Base-by-base conservation (phyloP, 2,113 vertebrate species). In the Percina caprodes region DNA sequence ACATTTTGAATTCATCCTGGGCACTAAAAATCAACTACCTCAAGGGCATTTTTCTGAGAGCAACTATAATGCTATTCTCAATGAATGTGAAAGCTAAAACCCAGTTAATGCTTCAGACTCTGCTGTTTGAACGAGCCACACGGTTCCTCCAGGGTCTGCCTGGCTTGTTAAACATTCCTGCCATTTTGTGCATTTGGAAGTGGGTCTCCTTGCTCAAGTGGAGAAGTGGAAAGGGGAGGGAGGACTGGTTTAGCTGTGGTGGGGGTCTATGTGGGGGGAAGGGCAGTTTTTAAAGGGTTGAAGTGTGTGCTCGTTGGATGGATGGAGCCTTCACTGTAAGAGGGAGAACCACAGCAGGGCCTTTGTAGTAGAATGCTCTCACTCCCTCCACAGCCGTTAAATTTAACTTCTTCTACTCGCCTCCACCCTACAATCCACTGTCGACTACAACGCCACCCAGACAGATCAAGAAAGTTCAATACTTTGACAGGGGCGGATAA, bases 101-200 rank as follows among this genome's bases (percentile, higher is more conserved):
- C 58, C 15, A 83, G 80, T 82, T 80, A 62, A 70, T 21, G 66
- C 74, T 51, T 55, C 63, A 69, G 58, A 68, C 56, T 83, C 66
- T 62, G 68, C 55, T 39, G 49, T 89, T 54, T 75, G 75, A 86
- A 66, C 15, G 26, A 52, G 74, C 74, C 78, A 74, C 62, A 21
- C 52, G 18, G 79, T 63, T 88, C 82, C 85, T 91, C 71, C 54
- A 58, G 70, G 86, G 82, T 90, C 84, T 46, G 86, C 73, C 68
- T 56, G 72, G 80, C 83, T 88, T 92, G 91, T 92, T 93, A 90
- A 93, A 92, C 88, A 90, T 92, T 95, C 90, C 92, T 93, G 92
- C 93, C 93, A 93, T 95, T 94, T 94, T 95, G 92, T 93, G 92
- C 83, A 74, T 88, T 92, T 90, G 77, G 83, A 91, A 94, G 90